phyloP scores from a whole-genome alignment of 2,113 vertebrate genomes.

The Pagrus major region DNA sequence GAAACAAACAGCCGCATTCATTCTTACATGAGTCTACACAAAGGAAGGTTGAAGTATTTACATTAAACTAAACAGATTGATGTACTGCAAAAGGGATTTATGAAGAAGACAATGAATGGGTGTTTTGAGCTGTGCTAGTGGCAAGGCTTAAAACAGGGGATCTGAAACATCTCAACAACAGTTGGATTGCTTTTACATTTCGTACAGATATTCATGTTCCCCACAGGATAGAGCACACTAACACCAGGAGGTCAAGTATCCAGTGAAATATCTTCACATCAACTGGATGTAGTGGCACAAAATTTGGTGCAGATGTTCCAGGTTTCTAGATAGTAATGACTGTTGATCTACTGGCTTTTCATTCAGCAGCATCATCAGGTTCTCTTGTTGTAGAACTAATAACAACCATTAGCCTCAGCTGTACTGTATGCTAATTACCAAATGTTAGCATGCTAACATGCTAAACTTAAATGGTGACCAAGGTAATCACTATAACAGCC shows the following conservation, averaged over 20 bases:
- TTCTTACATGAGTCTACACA: background rate
- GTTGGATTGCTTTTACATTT: background rate
- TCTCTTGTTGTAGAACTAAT: no score
- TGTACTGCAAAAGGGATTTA: background rate
- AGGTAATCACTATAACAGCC: no score
- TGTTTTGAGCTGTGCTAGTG: slow-evolving; percentile 1
- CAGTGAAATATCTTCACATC: no score
- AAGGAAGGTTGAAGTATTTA: slow-evolving; percentile 5
- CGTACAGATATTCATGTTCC: no score
- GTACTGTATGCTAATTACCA: no score
- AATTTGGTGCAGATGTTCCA: background rate
- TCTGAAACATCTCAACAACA: background rate
- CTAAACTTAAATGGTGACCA: no score
- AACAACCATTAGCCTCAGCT: no score
- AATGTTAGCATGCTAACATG: no score
- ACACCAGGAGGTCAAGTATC: background rate
- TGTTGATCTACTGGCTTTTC: no score
- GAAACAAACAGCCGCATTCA: background rate
- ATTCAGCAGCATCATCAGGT: no score
- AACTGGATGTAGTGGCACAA: background rate
- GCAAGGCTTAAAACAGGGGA: background rate
- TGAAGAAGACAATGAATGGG: background rate
- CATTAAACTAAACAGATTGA: background rate
- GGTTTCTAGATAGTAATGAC: no score
- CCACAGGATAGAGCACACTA: background rate